Base-by-base conservation (phyloP, 2,113 vertebrate species). In the Chamaetylas fuelleborni region DNA sequence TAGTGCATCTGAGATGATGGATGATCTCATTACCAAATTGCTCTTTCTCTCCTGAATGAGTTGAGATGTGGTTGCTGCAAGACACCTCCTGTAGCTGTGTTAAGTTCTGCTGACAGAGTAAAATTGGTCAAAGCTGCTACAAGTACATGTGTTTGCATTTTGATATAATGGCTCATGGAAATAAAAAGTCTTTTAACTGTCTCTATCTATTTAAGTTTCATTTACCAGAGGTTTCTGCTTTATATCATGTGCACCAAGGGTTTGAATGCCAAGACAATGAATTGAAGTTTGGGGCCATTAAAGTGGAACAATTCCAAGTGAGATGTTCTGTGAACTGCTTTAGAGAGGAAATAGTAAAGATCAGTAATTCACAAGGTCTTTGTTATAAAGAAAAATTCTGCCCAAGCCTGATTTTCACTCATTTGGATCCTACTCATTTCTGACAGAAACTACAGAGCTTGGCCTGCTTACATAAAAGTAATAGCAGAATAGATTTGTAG, bases 1-100 rank as follows among this genome's bases (percentile, higher is more conserved):
- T 50, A 67, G 66, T 84, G 50, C n/a, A 64, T 89, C 67, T 84
- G 82, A 95, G 88, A 79, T 2, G 18, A 84, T 61, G 81, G 48
- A 90, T 97, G 95, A 88, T 90, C 70, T 95, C 93, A 96, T 96
- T 96, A 93, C 65, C 53, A 85, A 92, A 92, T 82, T 93, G 88
- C 65, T 78, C 25, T 88, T 60, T 70, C 50, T 92, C 80, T 86
- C 92, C 56, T 76, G 84, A 92, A 38, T 77, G 70, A 34, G 51
- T 54, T 67, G 89, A 92, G 90, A 83, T 76, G 83, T 82, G 74
- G 93, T 66, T 92, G 76, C 62, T 6, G 4, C 62, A 74, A 64
- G 90, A 91, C 78, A 88, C 81, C 72, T 96, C 36, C 67, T 78
- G 36, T 93, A 90, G 77, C 66, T 77, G 86, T 92, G 81, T 91